Percentiles rank a stretch among this genome's conserved stretches.
phyloP scores from a whole-genome alignment of 2,113 vertebrate genomes.

The Terrapene triunguis region DNA sequence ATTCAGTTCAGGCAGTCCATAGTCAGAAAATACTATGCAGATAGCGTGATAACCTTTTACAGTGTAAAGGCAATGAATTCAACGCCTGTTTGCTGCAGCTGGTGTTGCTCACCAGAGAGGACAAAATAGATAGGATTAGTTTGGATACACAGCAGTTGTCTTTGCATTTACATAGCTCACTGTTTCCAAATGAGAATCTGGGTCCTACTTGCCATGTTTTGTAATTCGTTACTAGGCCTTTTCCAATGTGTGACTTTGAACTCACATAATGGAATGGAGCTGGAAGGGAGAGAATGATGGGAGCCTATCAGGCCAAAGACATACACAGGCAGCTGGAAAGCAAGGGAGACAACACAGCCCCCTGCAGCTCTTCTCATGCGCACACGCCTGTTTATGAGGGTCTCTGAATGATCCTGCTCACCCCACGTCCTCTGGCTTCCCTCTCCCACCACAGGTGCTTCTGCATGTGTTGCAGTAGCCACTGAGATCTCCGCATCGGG shows the following conservation, averaged over 20 bases:
- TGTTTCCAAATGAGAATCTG: background rate
- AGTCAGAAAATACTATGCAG: background rate
- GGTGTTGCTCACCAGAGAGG: slow-evolving; percentile 2
- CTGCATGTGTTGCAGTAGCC: background rate
- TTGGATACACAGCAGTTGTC: background rate
- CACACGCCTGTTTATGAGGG: background rate
- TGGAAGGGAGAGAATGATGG: background rate
- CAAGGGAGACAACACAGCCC: background rate
- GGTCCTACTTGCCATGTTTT: background rate
- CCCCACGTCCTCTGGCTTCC: background rate
- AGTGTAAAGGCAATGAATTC: slow-evolving; percentile 25
- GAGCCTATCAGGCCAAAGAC: background rate
- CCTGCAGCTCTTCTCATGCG: background rate
- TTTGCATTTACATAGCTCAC: background rate
- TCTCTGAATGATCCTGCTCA: background rate
- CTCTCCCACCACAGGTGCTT: background rate
- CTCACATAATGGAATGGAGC: fast-evolving
- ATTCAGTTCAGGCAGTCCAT: slow-evolving; percentile 25
- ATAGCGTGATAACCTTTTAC: fast-evolving
- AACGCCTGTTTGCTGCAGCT: slow-evolving; percentile 10
- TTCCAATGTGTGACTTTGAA: background rate
- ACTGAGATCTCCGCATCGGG: background rate
- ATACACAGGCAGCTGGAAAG: background rate
- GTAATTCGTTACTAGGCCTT: background rate
- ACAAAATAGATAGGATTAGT: background rate